Conservation (phyloP, 2,797 vertebrate species). For the Pogoniulus pusillus region DNA sequence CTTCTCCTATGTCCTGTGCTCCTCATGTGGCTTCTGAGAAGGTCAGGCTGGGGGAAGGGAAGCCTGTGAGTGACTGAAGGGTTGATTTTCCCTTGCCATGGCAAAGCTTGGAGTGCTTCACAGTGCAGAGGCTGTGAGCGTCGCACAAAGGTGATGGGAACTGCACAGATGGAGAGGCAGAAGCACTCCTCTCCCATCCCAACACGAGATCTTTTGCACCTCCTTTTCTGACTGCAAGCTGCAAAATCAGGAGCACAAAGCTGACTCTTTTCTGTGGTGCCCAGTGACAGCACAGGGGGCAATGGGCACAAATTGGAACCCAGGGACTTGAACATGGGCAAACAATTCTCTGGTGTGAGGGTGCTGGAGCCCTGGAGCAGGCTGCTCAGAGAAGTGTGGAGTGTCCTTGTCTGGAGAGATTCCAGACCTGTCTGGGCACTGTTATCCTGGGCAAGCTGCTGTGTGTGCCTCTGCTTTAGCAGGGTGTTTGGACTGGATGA, state of each 20-base stretch:
- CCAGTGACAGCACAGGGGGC: too few relatives aligned
- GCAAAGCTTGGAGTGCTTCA: neutral
- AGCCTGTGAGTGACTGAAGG: constrained; percentile 5
- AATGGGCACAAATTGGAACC: too few relatives aligned
- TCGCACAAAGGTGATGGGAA: neutral
- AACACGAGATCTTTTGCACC: neutral
- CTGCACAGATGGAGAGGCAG: neutral
- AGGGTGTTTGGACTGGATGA: too few relatives aligned
- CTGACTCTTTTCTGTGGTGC: neutral
- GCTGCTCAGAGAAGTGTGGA: too few relatives aligned
- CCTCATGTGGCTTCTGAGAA: constrained; percentile 55
- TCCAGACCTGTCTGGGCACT: too few relatives aligned
- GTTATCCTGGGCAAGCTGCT: too few relatives aligned
- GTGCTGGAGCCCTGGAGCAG: too few relatives aligned
- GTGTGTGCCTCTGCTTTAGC: too few relatives aligned
- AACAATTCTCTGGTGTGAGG: too few relatives aligned
- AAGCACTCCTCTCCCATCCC: neutral
- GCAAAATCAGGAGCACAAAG: neutral
- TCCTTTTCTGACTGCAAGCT: neutral
- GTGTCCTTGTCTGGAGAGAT: too few relatives aligned
- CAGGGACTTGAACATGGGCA: too few relatives aligned
- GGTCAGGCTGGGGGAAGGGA: constrained; percentile 38
- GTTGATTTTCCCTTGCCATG: neutral
- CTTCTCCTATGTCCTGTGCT: neutral
- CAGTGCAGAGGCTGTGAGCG: neutral